These are phyloP conservation scores for Podocnemis expansa DNA, from an alignment of 2,113 vertebrate genomes.

Conservation along the genomic window DNA sequence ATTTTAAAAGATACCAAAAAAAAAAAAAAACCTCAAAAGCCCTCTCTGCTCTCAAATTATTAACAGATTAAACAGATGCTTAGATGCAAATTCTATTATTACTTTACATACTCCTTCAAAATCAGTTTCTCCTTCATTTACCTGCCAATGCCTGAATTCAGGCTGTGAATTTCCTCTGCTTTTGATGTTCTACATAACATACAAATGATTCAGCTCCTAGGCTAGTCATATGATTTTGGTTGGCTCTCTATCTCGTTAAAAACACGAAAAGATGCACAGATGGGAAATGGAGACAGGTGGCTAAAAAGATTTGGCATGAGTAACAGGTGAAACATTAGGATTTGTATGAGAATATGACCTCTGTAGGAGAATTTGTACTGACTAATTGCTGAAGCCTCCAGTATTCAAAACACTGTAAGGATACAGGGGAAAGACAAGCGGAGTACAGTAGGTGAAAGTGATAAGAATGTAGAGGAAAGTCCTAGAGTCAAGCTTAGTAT, in stretches of 20 bases:
- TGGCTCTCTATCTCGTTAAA: constrained; percentile 59
- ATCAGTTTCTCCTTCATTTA: constrained; percentile 25
- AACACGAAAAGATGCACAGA: constrained; percentile 67
- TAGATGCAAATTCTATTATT: constrained; percentile 19
- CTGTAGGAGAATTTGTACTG: not conserved
- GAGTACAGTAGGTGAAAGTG: not conserved
- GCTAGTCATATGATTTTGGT: constrained; percentile 56
- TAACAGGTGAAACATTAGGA: constrained; percentile 35
- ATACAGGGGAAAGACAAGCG: not conserved
- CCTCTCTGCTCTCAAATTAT: not conserved
- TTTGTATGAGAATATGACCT: constrained; percentile 32
- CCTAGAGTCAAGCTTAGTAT: not conserved
- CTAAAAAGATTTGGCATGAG: constrained; percentile 54
- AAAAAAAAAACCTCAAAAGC: not conserved
- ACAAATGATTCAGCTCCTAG: constrained; percentile 61
- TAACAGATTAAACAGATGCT: constrained; percentile 13
- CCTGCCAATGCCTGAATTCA: constrained; percentile 44
- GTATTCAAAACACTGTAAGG: not conserved
- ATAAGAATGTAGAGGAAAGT: not conserved
- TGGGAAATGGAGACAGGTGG: constrained; percentile 61
- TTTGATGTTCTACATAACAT: constrained; percentile 52
- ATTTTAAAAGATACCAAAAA: not conserved
- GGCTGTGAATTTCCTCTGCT: constrained; percentile 51
- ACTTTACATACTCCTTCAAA: constrained; percentile 31
- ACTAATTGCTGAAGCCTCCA: constrained; percentile 23